A percentile compares a stretch with the other conserved stretches of the same genome.
Evolutionary conservation across 2,113 vertebrate species (phyloP).

Genomic region (Acanthochromis polyacanthus): DNA sequence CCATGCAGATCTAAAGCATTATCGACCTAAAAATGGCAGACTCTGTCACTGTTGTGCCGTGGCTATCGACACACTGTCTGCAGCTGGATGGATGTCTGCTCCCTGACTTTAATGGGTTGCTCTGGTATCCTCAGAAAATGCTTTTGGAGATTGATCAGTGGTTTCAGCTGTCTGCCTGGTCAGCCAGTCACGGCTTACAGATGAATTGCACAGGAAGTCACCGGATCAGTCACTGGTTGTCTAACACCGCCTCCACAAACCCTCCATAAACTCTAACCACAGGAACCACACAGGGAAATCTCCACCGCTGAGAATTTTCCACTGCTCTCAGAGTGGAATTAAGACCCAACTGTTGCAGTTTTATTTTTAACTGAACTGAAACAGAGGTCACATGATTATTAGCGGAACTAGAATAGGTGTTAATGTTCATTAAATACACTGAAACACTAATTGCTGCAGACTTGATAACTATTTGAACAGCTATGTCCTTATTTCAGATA

Average conservation of each 20-base stretch:
- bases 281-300: background rate
- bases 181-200: conserved; percentile 34
- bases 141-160: conserved; percentile 53
- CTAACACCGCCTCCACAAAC: conserved; percentile 8
- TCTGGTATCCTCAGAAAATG: conserved; percentile 51
- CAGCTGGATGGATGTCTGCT: conserved; percentile 47
- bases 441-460: too few species aligned
- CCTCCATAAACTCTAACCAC: background rate
- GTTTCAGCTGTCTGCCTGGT: conserved; percentile 36
- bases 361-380: conserved; percentile 13
- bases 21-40: conserved; percentile 61
- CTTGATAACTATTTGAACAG: background rate
- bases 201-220: conserved; percentile 30
- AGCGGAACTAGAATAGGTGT: background rate
- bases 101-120: conserved; percentile 56
- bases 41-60: conserved; percentile 38
- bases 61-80: conserved; percentile 61
- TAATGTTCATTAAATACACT: background rate
- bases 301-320: conserved; percentile 11
- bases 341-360: conserved; percentile 1
- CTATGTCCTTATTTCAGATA: too few species aligned
- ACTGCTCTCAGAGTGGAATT: conserved; percentile 3
- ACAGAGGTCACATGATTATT: background rate
- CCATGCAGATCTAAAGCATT: conserved; percentile 55
- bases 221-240: conserved; percentile 21